Conservation (phyloP, 2,797 vertebrate species). For the Sebastes flavidus region DNA sequence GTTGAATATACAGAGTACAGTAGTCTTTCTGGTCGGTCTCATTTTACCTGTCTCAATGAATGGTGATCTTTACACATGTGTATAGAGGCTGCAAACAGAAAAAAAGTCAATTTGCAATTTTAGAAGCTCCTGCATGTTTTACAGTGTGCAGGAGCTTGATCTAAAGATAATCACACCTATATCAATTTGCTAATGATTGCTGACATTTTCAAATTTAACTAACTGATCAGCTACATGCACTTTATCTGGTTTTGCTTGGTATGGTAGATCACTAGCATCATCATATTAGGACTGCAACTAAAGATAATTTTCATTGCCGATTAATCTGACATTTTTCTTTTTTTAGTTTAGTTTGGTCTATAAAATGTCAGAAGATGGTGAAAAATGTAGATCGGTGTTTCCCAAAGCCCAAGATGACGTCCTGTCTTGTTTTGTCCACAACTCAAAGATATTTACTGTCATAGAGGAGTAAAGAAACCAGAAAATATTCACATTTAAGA, state of each 20-base stretch:
- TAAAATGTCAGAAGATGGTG: no score
- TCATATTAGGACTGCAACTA: no score
- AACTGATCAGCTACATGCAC: not conserved
- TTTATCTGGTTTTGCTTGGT: not conserved
- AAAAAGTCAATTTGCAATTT: not conserved
- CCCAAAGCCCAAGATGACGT: no score
- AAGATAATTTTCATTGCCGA: no score
- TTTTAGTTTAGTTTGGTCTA: no score
- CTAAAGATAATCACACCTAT: not conserved
- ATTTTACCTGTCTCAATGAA: slow-evolving; percentile 20
- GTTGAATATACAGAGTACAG: not conserved
- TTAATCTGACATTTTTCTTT: no score
- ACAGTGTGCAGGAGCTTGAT: not conserved
- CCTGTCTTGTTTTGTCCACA: no score
- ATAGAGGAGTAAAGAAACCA: no score
- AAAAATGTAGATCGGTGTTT: no score
- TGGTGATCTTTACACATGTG: not conserved
- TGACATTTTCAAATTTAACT: not conserved
- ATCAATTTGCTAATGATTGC: not conserved
- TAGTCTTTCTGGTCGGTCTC: not conserved
- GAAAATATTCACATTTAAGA: no score
- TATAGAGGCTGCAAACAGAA: not conserved
- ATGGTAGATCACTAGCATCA: not conserved
- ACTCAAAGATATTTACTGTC: no score
- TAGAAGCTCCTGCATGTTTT: not conserved